A percentile compares a stretch with the other conserved stretches of the same genome.
Evolutionary conservation across 2,113 vertebrate genomes (phyloP).

Genomic region (Gadus chalcogrammus): DNA sequence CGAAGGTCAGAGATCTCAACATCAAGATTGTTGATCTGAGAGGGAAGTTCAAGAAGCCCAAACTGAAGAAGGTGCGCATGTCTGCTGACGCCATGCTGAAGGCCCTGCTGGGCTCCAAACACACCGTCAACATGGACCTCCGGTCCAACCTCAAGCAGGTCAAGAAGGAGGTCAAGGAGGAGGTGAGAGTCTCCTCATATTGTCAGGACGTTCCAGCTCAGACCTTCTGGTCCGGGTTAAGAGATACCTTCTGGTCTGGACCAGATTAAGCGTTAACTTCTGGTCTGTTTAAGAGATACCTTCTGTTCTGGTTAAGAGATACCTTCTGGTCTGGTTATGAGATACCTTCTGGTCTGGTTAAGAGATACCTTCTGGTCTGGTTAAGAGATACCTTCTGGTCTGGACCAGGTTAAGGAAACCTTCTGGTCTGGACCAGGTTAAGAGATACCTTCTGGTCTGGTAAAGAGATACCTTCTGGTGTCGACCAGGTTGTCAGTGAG

Average conservation of each 20-base stretch:
- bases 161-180: slow-evolving; percentile 97
- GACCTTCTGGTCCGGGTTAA: background rate
- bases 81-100: slow-evolving; percentile 96
- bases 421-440: no score
- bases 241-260: background rate
- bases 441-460: no score
- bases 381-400: no score
- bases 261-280: background rate
- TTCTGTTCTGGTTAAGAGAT: no score
- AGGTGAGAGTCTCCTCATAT: slow-evolving; percentile 71
- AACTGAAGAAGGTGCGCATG: slow-evolving; percentile 92
- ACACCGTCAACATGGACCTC: slow-evolving; percentile 98
- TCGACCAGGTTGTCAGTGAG: no score
- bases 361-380: no score
- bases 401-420: no score
- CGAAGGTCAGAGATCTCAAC: slow-evolving; percentile 90
- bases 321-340: no score
- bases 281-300: no score
- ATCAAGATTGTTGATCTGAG: slow-evolving; percentile 93
- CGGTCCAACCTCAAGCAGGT: slow-evolving; percentile 97
- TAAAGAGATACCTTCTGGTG: no score
- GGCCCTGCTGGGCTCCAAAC: slow-evolving; percentile 95
- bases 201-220: background rate
- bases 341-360: no score
- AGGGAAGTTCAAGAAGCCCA: slow-evolving; percentile 96